Evolutionary conservation across 2,888 invertebrate genomes (phyloP).

Genomic region (Lysandra bellargus): DNA sequence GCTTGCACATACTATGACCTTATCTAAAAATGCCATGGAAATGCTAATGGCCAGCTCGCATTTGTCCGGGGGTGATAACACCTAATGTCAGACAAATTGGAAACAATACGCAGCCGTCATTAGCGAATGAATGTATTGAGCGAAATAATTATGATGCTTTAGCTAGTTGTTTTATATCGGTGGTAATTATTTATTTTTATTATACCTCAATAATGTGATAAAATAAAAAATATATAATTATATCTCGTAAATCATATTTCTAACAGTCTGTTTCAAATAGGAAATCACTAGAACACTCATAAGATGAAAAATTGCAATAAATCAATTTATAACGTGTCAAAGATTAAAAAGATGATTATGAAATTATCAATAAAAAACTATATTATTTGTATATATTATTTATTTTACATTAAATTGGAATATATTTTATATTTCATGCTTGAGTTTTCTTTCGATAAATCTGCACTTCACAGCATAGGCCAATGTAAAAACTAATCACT

Average conservation of each 20-base stretch:
- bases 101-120: constrained; percentile 33
- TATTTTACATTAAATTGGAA: too few species aligned
- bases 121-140: background rate
- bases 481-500: constrained; percentile 40
- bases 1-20: constrained; percentile 46
- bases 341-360: background rate
- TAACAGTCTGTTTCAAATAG: too few species aligned
- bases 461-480: constrained; percentile 29
- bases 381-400: too few species aligned
- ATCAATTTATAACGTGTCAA: background rate
- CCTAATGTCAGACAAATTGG: constrained; percentile 40
- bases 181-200: too few species aligned
- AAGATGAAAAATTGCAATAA: background rate
- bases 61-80: constrained; percentile 58
- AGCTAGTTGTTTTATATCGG: too few species aligned
- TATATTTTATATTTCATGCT: background rate
- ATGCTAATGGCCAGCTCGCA: constrained; percentile 70
- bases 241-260: too few species aligned
- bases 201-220: too few species aligned
- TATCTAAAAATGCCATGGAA: constrained; percentile 68
- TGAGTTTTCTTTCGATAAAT: constrained; percentile 24
- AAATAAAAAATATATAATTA: too few species aligned
- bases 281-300: too few species aligned
- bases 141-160: background rate
- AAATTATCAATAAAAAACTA: background rate